Conservation (phyloP, 2,888 invertebrate genomes). For the Nycteola revayana region DNA sequence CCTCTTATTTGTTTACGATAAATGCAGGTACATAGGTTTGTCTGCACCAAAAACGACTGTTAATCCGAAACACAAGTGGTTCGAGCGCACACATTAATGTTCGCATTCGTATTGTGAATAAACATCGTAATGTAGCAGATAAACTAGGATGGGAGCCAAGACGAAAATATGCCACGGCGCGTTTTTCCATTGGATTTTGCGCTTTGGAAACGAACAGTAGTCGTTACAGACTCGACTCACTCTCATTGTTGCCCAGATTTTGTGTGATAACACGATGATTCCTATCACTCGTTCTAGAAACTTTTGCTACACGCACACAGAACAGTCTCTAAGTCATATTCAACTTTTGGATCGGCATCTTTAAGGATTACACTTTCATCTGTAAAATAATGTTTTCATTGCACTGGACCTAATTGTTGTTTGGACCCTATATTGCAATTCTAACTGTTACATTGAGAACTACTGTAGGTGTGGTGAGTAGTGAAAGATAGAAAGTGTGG, state of each 20-base stretch:
- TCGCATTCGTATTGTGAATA: conserved; percentile 81
- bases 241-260: conserved; percentile 62
- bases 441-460: conserved; percentile 8
- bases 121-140: conserved; percentile 82
- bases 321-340: too few species aligned
- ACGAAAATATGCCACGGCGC: conserved; percentile 81
- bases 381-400: conserved; percentile 27
- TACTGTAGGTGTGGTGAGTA: conserved; percentile 20
- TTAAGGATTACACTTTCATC: conserved; percentile 37
- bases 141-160: conserved; percentile 82
- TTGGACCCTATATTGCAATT: conserved; percentile 19
- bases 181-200: conserved; percentile 80
- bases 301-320: conserved; percentile 24
- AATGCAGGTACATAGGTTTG: conserved; percentile 32
- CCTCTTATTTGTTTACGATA: conserved; percentile 23
- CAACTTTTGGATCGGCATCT: too few species aligned
- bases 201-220: conserved; percentile 76
- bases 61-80: conserved; percentile 64
- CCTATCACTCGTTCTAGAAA: conserved; percentile 25
- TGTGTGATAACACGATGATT: conserved; percentile 48
- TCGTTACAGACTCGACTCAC: conserved; percentile 50
- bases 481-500: conserved; percentile 38
- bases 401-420: too few species aligned
- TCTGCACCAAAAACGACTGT: conserved; percentile 44
- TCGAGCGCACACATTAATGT: conserved; percentile 76